A percentile compares a stretch with the other conserved stretches of the same genome.
Evolutionary conservation across 2,888 invertebrate species (phyloP).

Genomic region (Shargacucullia verbasci): DNA sequence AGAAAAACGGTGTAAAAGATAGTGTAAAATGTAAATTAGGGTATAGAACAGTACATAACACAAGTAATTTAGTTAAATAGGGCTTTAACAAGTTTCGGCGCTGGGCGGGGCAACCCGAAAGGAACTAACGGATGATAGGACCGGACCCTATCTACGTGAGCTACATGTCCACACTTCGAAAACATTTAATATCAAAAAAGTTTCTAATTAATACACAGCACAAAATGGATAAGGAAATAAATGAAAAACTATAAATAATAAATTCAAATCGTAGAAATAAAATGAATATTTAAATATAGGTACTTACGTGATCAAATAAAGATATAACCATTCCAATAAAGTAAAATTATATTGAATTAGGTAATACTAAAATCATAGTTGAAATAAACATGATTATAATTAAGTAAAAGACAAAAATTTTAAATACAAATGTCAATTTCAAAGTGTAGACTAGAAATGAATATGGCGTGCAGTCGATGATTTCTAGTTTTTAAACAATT

Average conservation of each 20-base stretch:
- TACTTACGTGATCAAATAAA: slow-evolving; percentile 44
- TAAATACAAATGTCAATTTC: slow-evolving; percentile 61
- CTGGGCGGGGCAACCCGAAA: slow-evolving; percentile 87
- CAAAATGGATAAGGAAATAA: slow-evolving; percentile 30
- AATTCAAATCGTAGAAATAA: slow-evolving; percentile 28
- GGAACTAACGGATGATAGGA: slow-evolving; percentile 69
- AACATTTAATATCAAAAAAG: slow-evolving; percentile 57
- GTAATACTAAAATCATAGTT: slow-evolving; percentile 26
- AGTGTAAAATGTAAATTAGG: slow-evolving; percentile 81
- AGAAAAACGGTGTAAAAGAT: slow-evolving; percentile 70
- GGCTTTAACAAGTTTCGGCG: slow-evolving; percentile 81
- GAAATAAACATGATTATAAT: slow-evolving; percentile 13
- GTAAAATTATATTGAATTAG: slow-evolving; percentile 30
- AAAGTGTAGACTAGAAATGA: slow-evolving; percentile 82
- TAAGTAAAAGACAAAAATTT: slow-evolving; percentile 8
- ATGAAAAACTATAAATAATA: slow-evolving; percentile 18
- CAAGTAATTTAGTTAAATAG: slow-evolving; percentile 68
- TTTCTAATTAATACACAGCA: slow-evolving; percentile 30
- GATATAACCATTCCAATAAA: slow-evolving; percentile 25
- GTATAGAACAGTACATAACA: slow-evolving; percentile 73
- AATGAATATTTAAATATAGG: slow-evolving; percentile 17
- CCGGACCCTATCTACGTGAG: slow-evolving; percentile 79
- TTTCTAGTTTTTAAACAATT: slow-evolving; percentile 48
- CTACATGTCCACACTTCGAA: slow-evolving; percentile 82
- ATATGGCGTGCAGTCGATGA: slow-evolving; percentile 80